A percentile compares a stretch with the other conserved stretches of the same genome.
Evolutionary conservation across 1,140 invertebrate species (phyloP).

Genomic region (Dreissena polymorpha): DNA sequence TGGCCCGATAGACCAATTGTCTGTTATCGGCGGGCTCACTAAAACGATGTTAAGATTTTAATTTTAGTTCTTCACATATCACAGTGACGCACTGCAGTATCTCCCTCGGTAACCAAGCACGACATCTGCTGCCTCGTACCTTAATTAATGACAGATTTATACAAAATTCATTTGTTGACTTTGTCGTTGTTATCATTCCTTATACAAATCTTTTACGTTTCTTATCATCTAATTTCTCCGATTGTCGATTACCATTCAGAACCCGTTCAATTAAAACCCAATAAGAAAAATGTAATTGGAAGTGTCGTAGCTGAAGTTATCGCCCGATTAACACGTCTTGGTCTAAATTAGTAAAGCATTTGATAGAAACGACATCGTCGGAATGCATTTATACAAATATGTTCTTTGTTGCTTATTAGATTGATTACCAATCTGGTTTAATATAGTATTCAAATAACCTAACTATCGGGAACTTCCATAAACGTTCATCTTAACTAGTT

Average conservation of each 20-base stretch:
- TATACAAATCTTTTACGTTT: slow-evolving; percentile 16
- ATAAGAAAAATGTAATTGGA: slow-evolving; percentile 12
- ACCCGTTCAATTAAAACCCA: slow-evolving; percentile 36
- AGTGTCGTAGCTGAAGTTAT: not conserved
- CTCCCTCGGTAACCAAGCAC: slow-evolving; percentile 30
- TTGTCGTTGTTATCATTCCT: slow-evolving; percentile 34
- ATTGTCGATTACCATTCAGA: slow-evolving; percentile 49
- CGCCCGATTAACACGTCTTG: not conserved
- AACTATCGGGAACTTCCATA: no score
- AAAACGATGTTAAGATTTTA: slow-evolving; percentile 47
- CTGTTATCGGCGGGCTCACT: slow-evolving; percentile 40
- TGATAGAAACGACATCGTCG: no score
- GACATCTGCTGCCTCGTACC: slow-evolving; percentile 20
- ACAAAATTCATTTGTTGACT: slow-evolving; percentile 47
- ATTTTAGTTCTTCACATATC: slow-evolving; percentile 41
- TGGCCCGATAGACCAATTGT: slow-evolving; percentile 28
- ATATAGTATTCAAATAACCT: no score
- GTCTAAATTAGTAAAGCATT: not conserved
- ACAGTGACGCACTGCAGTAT: slow-evolving; percentile 27
- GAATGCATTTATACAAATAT: no score
- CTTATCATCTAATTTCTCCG: slow-evolving; percentile 47
- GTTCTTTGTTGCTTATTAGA: no score
- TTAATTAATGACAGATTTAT: slow-evolving; percentile 51
- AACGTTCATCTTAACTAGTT: no score
- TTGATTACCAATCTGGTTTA: no score